Conservation (phyloP, 1,140 invertebrate genomes). For the Drosophila biarmipes region DNA sequence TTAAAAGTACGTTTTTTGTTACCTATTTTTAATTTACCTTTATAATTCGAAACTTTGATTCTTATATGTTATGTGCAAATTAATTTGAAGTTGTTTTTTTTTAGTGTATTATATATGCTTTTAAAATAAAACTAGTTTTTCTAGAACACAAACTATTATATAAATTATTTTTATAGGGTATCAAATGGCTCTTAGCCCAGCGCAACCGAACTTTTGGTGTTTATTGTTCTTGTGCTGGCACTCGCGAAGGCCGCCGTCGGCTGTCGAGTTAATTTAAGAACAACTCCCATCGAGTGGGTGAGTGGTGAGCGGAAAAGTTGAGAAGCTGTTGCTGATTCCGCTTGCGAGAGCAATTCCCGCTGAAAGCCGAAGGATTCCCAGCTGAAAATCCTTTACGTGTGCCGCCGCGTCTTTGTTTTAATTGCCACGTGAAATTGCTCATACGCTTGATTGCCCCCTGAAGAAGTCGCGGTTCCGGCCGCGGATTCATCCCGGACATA, state of each 20-base stretch:
- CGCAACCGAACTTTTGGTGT: conserved; percentile 5
- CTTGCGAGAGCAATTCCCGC: conserved; percentile 27
- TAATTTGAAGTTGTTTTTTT: too few species aligned
- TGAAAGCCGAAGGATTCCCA: conserved; percentile 47
- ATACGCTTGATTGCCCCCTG: conserved; percentile 71
- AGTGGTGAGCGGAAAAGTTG: conserved; percentile 22
- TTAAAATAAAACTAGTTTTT: too few species aligned
- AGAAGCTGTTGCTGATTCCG: conserved; percentile 49
- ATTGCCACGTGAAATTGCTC: conserved; percentile 79
- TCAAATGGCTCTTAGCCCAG: background rate
- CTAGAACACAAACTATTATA: too few species aligned
- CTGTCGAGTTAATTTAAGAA: conserved; percentile 65
- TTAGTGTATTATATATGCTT: too few species aligned
- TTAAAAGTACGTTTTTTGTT: too few species aligned
- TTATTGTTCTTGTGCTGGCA: conserved; percentile 50
- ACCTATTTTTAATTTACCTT: too few species aligned
- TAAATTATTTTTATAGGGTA: conserved; percentile 26
- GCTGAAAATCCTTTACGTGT: conserved; percentile 70
- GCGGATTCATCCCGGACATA: conserved; percentile 21
- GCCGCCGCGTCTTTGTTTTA: conserved; percentile 70
- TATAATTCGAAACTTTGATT: too few species aligned
- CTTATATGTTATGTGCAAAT: too few species aligned
- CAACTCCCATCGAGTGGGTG: conserved; percentile 38
- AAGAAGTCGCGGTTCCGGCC: conserved; percentile 62
- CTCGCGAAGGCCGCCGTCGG: conserved; percentile 23